Conservation (phyloP, 1,140 invertebrate species). For the Andrena cerasifolii region DNA sequence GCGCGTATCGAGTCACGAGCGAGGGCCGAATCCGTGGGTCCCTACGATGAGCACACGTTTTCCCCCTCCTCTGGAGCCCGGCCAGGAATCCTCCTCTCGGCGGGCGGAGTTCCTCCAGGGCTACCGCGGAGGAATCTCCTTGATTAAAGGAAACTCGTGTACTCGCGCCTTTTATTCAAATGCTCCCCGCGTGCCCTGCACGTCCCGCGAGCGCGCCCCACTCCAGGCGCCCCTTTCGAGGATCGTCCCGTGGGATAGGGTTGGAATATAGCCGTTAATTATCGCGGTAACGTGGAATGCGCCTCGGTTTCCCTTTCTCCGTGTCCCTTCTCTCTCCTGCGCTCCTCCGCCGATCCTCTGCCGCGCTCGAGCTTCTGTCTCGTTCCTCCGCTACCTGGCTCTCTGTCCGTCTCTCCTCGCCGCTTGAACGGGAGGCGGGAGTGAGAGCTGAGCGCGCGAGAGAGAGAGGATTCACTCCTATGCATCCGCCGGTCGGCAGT, state of each 20-base stretch:
- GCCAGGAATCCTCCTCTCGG: constrained; percentile 54
- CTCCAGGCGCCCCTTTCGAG: constrained; percentile 13
- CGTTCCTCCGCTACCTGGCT: neutral
- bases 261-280: constrained; percentile 73
- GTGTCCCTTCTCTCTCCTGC: neutral
- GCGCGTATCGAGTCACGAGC: constrained; percentile 4
- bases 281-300: constrained; percentile 74
- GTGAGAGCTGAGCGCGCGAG: neutral
- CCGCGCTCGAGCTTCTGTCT: no score
- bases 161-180: constrained; percentile 71
- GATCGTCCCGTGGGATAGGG: constrained; percentile 56
- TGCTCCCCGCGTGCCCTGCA: neutral
- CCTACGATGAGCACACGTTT: neutral
- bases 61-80: neutral
- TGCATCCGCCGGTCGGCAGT: constrained; percentile 70
- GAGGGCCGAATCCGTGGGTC: neutral
- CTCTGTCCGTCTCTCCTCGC: neutral
- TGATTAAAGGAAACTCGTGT: constrained; percentile 71
- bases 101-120: constrained; percentile 35
- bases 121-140: constrained; percentile 63
- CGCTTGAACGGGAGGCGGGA: neutral
- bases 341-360: neutral
- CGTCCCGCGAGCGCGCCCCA: neutral
- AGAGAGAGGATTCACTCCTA: constrained; percentile 54
- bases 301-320: constrained; percentile 57